phyloP scores from a whole-genome alignment of 2,888 invertebrate species.

The Noctuana brunneofusca region DNA sequence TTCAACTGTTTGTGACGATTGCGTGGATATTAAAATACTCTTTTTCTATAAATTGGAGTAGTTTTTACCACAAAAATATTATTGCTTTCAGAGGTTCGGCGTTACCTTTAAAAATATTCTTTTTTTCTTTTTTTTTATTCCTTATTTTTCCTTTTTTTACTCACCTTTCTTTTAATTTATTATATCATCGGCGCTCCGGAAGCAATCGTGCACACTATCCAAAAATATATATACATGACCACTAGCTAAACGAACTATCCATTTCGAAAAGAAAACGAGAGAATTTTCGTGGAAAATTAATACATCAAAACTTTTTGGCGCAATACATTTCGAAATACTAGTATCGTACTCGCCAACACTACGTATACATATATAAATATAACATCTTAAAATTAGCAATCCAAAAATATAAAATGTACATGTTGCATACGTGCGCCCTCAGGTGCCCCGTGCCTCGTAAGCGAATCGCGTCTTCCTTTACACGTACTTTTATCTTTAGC shows the following conservation, averaged over 20 bases:
- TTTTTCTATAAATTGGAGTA: slow-evolving; percentile 65
- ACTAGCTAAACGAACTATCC: slow-evolving; percentile 80
- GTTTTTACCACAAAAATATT: slow-evolving; percentile 77
- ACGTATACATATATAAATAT: slow-evolving; percentile 83
- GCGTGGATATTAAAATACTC: slow-evolving; percentile 75
- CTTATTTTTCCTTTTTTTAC: slow-evolving; percentile 44
- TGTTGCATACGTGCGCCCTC: slow-evolving; percentile 78
- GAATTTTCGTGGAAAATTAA: slow-evolving; percentile 77
- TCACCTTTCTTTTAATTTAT: slow-evolving; percentile 44
- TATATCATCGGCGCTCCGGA: slow-evolving; percentile 62
- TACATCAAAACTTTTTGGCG: slow-evolving; percentile 82
- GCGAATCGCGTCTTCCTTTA: slow-evolving; percentile 51
- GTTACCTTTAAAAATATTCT: slow-evolving; percentile 72
- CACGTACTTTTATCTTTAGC: slow-evolving; percentile 44
- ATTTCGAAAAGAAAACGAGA: slow-evolving; percentile 63
- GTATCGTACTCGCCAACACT: slow-evolving; percentile 77
- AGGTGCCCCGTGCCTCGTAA: slow-evolving; percentile 62
- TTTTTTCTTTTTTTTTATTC: slow-evolving; percentile 46
- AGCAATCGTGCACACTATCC: slow-evolving; percentile 79
- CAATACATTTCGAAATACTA: slow-evolving; percentile 80
- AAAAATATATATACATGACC: slow-evolving; percentile 81
- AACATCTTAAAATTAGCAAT: slow-evolving; percentile 83
- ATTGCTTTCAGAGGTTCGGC: slow-evolving; percentile 76
- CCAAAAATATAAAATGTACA: slow-evolving; percentile 84
- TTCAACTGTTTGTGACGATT: slow-evolving; percentile 65